These are phyloP conservation scores for Microplitis manilae DNA, from an alignment of 2,888 invertebrate genomes.

Conservation along the genomic window DNA sequence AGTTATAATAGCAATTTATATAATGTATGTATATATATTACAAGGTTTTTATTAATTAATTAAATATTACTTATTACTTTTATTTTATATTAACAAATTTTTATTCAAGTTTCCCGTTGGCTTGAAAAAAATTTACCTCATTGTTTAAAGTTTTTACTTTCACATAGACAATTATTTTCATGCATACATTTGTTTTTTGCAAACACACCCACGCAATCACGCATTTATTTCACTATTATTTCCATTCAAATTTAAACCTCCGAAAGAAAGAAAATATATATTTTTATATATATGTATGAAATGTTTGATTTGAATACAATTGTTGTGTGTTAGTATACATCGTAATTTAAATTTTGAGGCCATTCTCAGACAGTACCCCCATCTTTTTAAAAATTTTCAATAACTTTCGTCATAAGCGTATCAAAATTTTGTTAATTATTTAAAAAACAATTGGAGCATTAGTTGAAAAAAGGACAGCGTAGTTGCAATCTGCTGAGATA, in stretches of 20 bases:
- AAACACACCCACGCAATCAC: conserved; percentile 32
- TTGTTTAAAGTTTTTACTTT: conserved; percentile 23
- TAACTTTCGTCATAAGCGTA: no score
- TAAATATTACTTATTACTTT: not conserved
- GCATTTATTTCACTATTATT: conserved; percentile 33
- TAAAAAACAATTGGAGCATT: no score
- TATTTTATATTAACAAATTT: conserved; percentile 8
- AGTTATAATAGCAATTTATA: conserved; percentile 19
- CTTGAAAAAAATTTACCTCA: not conserved
- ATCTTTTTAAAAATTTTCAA: no score
- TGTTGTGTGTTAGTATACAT: not conserved
- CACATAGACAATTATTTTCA: conserved; percentile 41
- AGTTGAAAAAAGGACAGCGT: no score
- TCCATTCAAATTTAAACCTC: conserved; percentile 25
- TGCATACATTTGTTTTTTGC: conserved; percentile 37
- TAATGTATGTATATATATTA: conserved; percentile 27
- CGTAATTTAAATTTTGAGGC: conserved; percentile 3
- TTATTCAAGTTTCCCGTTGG: not conserved
- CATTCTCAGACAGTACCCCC: no score
- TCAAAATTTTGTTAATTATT: no score
- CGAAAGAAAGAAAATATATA: conserved; percentile 42
- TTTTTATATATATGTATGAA: not conserved
- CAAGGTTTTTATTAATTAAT: conserved; percentile 13
- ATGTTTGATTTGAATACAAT: not conserved
- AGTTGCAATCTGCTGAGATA: no score